These are phyloP conservation scores for Microcebus tavaratra DNA, from an alignment of 2,113 vertebrate genomes.

Conservation along the genomic window DNA sequence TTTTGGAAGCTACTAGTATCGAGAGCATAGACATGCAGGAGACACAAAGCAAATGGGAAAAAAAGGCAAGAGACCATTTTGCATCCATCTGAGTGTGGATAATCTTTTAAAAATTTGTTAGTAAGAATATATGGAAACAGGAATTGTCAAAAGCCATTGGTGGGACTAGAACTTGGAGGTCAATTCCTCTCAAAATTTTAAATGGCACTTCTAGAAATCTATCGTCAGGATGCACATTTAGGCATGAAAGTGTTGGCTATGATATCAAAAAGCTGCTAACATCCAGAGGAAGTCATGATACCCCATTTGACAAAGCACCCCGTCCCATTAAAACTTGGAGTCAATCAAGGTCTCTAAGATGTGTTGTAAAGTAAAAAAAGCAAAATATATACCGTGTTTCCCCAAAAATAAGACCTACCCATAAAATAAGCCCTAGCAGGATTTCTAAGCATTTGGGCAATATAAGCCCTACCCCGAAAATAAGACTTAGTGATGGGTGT, in stretches of 20 bases:
- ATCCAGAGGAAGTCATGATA: background rate
- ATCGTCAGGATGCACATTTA: background rate
- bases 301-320: background rate
- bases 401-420: too few relatives aligned
- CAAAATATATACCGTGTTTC: background rate
- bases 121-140: background rate
- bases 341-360: background rate
- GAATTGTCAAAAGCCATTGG: background rate
- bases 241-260: background rate
- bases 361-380: background rate
- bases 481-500: too few relatives aligned
- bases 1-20: background rate
- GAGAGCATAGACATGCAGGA: background rate
- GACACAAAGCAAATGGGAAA: background rate
- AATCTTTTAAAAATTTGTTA: background rate
- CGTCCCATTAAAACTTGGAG: background rate
- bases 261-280: background rate
- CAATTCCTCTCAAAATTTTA: background rate
- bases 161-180: background rate
- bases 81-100: background rate
- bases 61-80: background rate
- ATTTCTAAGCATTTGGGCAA: too few relatives aligned
- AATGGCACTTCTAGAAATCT: background rate
- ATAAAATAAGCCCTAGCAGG: too few relatives aligned
- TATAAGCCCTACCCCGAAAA: too few relatives aligned